Conservation (phyloP, 2,888 invertebrate genomes). For the Pristionchus mayeri region DNA sequence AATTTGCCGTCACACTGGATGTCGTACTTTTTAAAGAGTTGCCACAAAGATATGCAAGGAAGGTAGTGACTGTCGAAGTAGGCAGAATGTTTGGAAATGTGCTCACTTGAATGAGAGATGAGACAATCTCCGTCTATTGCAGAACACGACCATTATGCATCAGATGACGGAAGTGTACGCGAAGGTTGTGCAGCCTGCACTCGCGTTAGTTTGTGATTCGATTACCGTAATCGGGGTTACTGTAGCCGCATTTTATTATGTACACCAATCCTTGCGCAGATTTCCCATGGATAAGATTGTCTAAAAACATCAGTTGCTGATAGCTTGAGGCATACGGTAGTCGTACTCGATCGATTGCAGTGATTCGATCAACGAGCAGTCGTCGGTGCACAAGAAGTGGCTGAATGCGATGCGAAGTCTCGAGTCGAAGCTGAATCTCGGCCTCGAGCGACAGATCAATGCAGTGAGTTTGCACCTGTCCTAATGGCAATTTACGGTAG, state of each 20-base stretch:
- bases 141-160: slow-evolving; percentile 93
- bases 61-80: too few relatives aligned
- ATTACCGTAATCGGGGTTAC: background rate
- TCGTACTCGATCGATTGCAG: slow-evolving; percentile 78
- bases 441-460: slow-evolving; percentile 83
- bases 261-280: too few relatives aligned
- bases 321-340: too few relatives aligned
- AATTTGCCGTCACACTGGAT: too few relatives aligned
- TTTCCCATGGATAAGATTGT: too few relatives aligned
- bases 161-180: slow-evolving; percentile 93
- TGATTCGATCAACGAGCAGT: slow-evolving; percentile 88
- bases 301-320: too few relatives aligned
- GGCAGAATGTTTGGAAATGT: too few relatives aligned
- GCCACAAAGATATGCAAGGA: too few relatives aligned
- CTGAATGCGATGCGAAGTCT: slow-evolving; percentile 88
- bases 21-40: too few relatives aligned
- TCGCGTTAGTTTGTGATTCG: slow-evolving; percentile 83
- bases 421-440: slow-evolving; percentile 89
- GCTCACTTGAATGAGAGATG: too few relatives aligned
- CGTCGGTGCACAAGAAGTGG: slow-evolving; percentile 89
- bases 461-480: too few relatives aligned
- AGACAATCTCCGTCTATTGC: background rate
- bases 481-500: background rate
- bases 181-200: slow-evolving; percentile 89
- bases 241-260: too few relatives aligned